Evolutionary conservation across 1,140 invertebrate genomes (phyloP), one percentile per base, ranked within the genome.

Genomic region (Pararge aegeria): DNA sequence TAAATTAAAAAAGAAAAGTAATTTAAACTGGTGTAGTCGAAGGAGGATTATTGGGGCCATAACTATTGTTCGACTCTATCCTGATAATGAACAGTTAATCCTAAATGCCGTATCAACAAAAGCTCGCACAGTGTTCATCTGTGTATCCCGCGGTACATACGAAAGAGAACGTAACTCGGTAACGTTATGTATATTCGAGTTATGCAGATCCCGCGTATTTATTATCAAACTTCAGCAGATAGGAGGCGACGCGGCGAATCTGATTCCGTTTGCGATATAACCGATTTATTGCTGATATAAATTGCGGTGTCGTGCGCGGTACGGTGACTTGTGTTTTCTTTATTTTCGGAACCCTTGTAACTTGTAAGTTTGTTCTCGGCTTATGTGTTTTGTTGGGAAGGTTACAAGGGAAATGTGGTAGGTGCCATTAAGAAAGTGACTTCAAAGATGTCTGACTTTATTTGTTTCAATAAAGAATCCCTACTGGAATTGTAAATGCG

Each of bases 171-270:
- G 67, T 70, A 77, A 75, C 74, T 73, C 68, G 66, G 63, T 70
- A 18, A 16, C 13, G 38, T 15, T 42, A 18, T 70, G 71, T 68
- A 71, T 69, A 74, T 68, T 73, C 71, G 78, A 78, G 83, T 86
- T 85, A 88, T 86, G 85, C 80, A 86, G 80, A 88, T 86, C 80
- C 70, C 50, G 52, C 70, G 80, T 85, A 87, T 88, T 87, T 88
- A 88, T 88, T 74, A 78, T 70, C 70, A 78, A 87, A 88, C 72
- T 88, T 87, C 64, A 85, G 68, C 79, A 87, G 85, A 88, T 88
- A 88, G 72, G 78, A 73, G 74, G 77, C 83, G 82, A 88, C 83
- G 77, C 69, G 60, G 68, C 75, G 79, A 79, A 87, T 84, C 83
- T 86, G 83, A 88, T 88, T 82, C 83, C 83, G 83, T 71, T 82